Evolutionary conservation across 2,797 vertebrate species (phyloP), one percentile per base, ranked within the genome.

Genomic region (Catostomus latipinnis): DNA sequence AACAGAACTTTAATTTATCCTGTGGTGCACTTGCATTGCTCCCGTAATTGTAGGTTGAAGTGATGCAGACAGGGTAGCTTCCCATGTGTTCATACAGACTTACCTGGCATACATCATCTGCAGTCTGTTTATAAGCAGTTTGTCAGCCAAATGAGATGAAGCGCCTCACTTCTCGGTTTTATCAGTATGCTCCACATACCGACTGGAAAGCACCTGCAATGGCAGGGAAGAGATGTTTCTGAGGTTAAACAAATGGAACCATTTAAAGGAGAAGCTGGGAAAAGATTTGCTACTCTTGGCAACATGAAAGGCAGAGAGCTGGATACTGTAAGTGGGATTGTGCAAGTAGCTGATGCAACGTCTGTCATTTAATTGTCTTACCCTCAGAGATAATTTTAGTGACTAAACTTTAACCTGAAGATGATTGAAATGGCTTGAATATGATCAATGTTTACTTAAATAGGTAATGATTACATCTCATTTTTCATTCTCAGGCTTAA

Each of bases 241-340:
- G 52, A 45, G 22, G 73, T 84, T 80, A 82, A 83, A 84, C 74
- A 82, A 82, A 81, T 62, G 48, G 49, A 73, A 22, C 34, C 22
- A 22, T 68, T 81, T 72, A 82, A 76, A 82, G 65, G 18, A 54
- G 50, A 74, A 49, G 43, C 9, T 69, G 49, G 66, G 58, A 63
- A 76, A 60, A 52, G 22, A 81, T 71, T 77, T 80, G 18, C 45
- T 72, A 66, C 75, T 73, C 63, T 71, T 22, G 53, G 71, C 50
- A 80, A 69, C 74, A 69, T 68, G 49, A 81, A 68, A 52, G 10
- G 8, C 54, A 70, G 45, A 57, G 67, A 68, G 49, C 69, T 57
- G 13, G 34, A 74, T 62, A 58, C 34, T 9, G 14, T 72, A 18
- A 54, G 62, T 53, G 46, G 63, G 34, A 6, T 53, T 65, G 18